These are phyloP conservation scores for Phallusia fumigata DNA, from an alignment of 23 tunicate species.

Conservation along the genomic window DNA sequence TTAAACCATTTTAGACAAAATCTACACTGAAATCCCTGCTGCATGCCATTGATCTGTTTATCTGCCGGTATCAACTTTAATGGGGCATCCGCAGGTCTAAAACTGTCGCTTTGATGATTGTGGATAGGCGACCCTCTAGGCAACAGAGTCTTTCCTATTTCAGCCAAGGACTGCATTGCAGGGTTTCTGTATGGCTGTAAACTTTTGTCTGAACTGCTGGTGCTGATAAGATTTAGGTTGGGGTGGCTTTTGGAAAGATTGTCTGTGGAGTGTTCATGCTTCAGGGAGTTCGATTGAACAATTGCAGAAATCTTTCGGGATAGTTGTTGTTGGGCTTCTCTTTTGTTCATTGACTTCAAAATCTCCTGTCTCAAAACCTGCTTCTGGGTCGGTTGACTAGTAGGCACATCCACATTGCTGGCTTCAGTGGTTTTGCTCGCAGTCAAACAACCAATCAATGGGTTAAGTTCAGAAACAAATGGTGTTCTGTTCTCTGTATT, in stretches of 20 bases:
- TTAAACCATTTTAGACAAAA: constrained; percentile 84
- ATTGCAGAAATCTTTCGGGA: not conserved
- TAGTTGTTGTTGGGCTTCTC: not conserved
- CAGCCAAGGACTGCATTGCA: constrained; percentile 88
- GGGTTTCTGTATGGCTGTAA: constrained; percentile 61
- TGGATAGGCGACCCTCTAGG: not conserved
- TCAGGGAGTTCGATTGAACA: not conserved
- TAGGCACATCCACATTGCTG: no score
- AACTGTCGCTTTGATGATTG: not conserved
- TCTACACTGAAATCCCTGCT: constrained; percentile 52
- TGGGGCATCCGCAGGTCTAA: not conserved
- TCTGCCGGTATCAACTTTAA: not conserved
- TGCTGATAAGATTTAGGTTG: not conserved
- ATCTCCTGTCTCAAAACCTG: not conserved
- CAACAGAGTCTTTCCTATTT: constrained; percentile 55
- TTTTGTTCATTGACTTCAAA: constrained; percentile 10
- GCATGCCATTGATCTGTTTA: not conserved
- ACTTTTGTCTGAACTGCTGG: not conserved
- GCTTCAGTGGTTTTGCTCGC: not conserved
- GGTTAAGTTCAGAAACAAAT: not conserved
- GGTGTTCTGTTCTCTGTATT: not conserved
- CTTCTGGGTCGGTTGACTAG: not conserved
- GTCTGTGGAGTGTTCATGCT: not conserved
- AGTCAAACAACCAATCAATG: not conserved
- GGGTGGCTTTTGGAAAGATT: not conserved